Evolutionary conservation across 2,113 vertebrate genomes (phyloP).

Genomic region (Machaerirhynchus nigripectus): DNA sequence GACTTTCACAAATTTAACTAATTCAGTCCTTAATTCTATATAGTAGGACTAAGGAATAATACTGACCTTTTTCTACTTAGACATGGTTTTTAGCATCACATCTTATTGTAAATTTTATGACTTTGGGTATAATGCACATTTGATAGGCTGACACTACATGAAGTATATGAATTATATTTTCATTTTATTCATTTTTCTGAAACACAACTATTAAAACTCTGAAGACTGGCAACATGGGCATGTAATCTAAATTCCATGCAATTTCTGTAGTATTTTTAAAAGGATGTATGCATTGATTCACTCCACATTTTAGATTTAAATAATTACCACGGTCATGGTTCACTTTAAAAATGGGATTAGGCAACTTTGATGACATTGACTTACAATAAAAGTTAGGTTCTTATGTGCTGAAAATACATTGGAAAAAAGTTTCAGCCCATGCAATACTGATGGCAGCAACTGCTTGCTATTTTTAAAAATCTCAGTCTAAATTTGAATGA

Average conservation of each 20-base stretch:
- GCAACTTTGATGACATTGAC: background rate
- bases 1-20: background rate
- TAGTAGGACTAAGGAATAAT: background rate
- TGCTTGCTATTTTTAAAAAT: background rate
- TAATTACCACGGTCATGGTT: background rate
- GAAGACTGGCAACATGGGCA: background rate
- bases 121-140: background rate
- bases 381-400: background rate
- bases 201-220: background rate
- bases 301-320: background rate
- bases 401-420: background rate
- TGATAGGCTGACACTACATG: background rate
- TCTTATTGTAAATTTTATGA: background rate
- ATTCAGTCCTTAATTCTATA: background rate
- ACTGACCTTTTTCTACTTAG: background rate
- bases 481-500: background rate
- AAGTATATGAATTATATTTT: background rate
- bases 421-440: background rate
- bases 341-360: background rate
- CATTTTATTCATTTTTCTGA: background rate
- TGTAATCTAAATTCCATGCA: background rate
- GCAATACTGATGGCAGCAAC: background rate
- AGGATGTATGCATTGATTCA: background rate
- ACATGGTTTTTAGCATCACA: background rate
- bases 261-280: background rate